Evolutionary conservation across 37 sponge, comb jelly and placozoan species (phyloP).

Genomic region (Eunapius fragilis): DNA sequence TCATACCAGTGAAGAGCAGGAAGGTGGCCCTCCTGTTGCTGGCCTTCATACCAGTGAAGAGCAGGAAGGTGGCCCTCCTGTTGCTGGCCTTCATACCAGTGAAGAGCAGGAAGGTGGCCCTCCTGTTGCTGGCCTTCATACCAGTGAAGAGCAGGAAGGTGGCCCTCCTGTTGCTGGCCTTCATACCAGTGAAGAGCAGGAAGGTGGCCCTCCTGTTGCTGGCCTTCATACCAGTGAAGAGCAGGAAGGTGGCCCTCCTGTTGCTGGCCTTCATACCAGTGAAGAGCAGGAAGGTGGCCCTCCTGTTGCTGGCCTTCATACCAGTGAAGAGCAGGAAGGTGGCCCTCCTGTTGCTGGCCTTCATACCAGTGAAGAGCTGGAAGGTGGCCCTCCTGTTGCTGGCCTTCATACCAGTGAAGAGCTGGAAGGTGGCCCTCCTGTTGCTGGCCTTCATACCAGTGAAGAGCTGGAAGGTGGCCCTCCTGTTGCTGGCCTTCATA

Average conservation of each 20-base stretch:
- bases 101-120: slow-evolving; percentile 55
- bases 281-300: slow-evolving; percentile 55
- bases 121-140: slow-evolving; percentile 60
- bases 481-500: slow-evolving; percentile 60
- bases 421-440: slow-evolving; percentile 62
- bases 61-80: slow-evolving; percentile 61
- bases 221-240: slow-evolving; percentile 46
- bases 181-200: slow-evolving; percentile 54
- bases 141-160: slow-evolving; percentile 56
- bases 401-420: slow-evolving; percentile 46
- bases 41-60: slow-evolving; percentile 46
- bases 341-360: slow-evolving; percentile 59
- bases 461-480: slow-evolving; percentile 56
- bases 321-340: slow-evolving; percentile 56
- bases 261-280: slow-evolving; percentile 57
- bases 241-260: slow-evolving; percentile 61
- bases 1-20: slow-evolving; percentile 54
- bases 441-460: slow-evolving; percentile 57
- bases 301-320: slow-evolving; percentile 60
- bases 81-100: slow-evolving; percentile 57
- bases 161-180: slow-evolving; percentile 59
- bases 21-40: slow-evolving; percentile 68
- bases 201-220: slow-evolving; percentile 68
- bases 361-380: slow-evolving; percentile 55
- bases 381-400: slow-evolving; percentile 68